Percentiles rank a stretch among this genome's conserved stretches.
Conservation (phyloP, 2,888 invertebrate genomes). For the Watsonalla cultraria region DNA sequence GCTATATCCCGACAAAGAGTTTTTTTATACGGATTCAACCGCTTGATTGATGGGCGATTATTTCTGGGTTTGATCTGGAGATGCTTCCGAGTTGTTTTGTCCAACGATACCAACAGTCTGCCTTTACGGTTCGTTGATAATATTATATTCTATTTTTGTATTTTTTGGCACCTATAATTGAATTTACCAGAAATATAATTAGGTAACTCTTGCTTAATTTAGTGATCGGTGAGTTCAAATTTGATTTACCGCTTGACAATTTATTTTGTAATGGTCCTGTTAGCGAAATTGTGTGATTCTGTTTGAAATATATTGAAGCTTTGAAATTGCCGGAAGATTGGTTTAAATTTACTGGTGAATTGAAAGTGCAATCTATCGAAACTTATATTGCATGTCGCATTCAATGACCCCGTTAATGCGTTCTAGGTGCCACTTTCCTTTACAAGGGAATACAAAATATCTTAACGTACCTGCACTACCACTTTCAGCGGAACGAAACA, state of each 20-base stretch:
- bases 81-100: constrained; percentile 67
- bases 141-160: constrained; percentile 33
- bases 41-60: constrained; percentile 74
- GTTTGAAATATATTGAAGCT: not conserved
- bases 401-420: constrained; percentile 8
- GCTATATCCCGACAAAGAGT: constrained; percentile 58
- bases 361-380: not conserved
- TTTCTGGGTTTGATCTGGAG: constrained; percentile 62
- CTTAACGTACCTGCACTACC: constrained; percentile 28
- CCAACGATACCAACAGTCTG: constrained; percentile 39
- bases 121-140: constrained; percentile 39
- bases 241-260: not conserved
- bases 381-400: not conserved
- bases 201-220: constrained; percentile 16
- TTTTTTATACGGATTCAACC: constrained; percentile 49
- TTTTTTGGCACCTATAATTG: constrained; percentile 35
- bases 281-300: not conserved
- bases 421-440: constrained; percentile 12
- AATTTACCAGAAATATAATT: constrained; percentile 20
- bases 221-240: constrained; percentile 12
- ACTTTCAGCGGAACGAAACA: constrained; percentile 47
- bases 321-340: no score
- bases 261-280: not conserved
- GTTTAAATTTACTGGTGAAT: not conserved
- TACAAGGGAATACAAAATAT: constrained; percentile 12